A percentile compares a stretch with the other conserved stretches of the same genome.
These are phyloP conservation scores for Argyresthia goedartella DNA, from an alignment of 2,888 invertebrate species.

Conservation along the genomic window DNA sequence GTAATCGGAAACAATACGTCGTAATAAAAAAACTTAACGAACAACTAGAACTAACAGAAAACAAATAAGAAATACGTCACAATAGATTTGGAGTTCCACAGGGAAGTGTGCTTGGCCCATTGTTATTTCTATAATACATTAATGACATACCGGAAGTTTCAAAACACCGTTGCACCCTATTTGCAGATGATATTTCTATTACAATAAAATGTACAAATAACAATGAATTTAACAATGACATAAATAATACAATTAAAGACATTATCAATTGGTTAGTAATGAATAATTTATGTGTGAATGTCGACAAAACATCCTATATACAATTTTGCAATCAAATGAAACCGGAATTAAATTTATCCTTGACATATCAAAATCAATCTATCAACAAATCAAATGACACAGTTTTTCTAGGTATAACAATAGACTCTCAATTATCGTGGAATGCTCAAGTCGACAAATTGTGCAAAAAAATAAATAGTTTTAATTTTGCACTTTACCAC, in stretches of 20 bases:
- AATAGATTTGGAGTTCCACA: slow-evolving; percentile 4
- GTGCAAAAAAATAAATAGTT: slow-evolving; percentile 7
- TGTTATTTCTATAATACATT: slow-evolving; percentile 8
- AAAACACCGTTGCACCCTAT: slow-evolving; percentile 4
- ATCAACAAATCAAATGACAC: neutral
- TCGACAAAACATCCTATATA: neutral
- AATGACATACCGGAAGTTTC: slow-evolving; percentile 8
- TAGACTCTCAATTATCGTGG: neutral
- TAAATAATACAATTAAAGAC: slow-evolving; percentile 3
- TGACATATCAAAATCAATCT: neutral
- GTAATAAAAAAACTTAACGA: slow-evolving; percentile 7
- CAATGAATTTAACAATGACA: slow-evolving; percentile 1
- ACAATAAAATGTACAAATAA: slow-evolving; percentile 6
- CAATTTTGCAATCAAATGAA: neutral
- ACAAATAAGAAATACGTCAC: neutral
- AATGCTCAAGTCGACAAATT: neutral
- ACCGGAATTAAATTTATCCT: neutral
- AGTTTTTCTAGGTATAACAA: neutral
- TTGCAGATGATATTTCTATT: slow-evolving; percentile 21
- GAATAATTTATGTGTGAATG: neutral
- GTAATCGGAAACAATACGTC: slow-evolving; percentile 9
- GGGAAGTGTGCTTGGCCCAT: slow-evolving; percentile 9
- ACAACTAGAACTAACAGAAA: neutral
- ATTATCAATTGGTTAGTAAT: slow-evolving; percentile 9
- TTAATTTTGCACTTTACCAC: slow-evolving; percentile 9